These are phyloP conservation scores for Lasius fuliginosus DNA, from an alignment of 2,888 invertebrate genomes.

Conservation along the genomic window DNA sequence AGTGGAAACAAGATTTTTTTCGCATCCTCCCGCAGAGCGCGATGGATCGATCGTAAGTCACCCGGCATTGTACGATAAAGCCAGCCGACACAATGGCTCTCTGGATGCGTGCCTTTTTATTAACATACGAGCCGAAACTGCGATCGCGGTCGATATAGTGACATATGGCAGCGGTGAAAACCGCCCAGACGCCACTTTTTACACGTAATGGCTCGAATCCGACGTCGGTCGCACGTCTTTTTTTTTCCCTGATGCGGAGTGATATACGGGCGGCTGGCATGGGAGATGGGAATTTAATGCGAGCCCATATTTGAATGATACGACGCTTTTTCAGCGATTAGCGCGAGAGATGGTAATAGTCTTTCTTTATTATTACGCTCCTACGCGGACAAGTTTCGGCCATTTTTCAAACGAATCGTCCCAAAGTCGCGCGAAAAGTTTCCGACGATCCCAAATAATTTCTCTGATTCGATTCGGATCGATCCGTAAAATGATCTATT, in stretches of 20 bases:
- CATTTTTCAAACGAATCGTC: slow-evolving; percentile 37
- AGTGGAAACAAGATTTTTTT: slow-evolving; percentile 53
- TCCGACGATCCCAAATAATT: slow-evolving; percentile 29
- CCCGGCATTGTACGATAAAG: slow-evolving; percentile 43
- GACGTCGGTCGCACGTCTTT: slow-evolving; percentile 51
- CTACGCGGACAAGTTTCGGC: slow-evolving; percentile 37
- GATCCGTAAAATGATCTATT: slow-evolving; percentile 12
- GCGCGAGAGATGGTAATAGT: slow-evolving; percentile 43
- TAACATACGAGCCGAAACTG: slow-evolving; percentile 55
- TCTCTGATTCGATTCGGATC: slow-evolving; percentile 8
- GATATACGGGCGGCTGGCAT: slow-evolving; percentile 53
- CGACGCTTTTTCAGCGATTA: slow-evolving; percentile 48
- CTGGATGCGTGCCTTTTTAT: slow-evolving; percentile 53
- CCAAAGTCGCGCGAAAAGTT: slow-evolving; percentile 28
- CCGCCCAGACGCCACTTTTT: slow-evolving; percentile 52
- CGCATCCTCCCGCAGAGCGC: slow-evolving; percentile 13
- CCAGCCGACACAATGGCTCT: slow-evolving; percentile 40
- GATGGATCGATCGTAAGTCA: slow-evolving; percentile 41
- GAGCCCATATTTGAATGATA: slow-evolving; percentile 53
- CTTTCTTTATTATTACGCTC: slow-evolving; percentile 50
- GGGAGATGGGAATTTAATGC: slow-evolving; percentile 57
- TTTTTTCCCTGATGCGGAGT: slow-evolving; percentile 32
- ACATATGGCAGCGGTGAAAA: slow-evolving; percentile 58
- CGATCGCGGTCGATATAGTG: slow-evolving; percentile 60
- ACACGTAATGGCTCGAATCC: slow-evolving; percentile 53